Evolutionary conservation across 2,113 vertebrate genomes (phyloP), one percentile per base, ranked within the genome.

Genomic region (Parus major): DNA sequence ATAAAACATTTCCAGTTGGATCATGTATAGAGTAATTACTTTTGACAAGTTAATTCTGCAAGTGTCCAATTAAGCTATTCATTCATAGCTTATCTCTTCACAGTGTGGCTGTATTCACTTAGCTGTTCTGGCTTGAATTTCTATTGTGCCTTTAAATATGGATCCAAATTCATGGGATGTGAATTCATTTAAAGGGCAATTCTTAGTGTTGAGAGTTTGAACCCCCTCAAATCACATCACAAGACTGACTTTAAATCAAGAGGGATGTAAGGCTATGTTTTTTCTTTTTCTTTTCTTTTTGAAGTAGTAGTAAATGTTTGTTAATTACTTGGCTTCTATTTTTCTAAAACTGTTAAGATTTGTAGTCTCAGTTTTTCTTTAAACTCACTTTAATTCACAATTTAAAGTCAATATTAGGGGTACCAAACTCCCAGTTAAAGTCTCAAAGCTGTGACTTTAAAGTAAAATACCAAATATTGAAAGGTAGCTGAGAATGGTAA

Each of bases 81-180:
- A 68, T 85, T 97, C 86, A 91, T 91, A 90, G 93, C 82, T 96
- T 97, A 94, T 96, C 93, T 96, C 86, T 96, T 97, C 96, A 94
- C 78, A 76, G 85, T 55, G 65, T 91, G 90, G 76, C 95, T 97
- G 52, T 91, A 88, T 95, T 95, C 69, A 76, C 60, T 53, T 94
- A 72, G 57, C 93, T 88, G 78, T 90, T 96, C 90, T 96, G 95
- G 79, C 35, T 70, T 95, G 56, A 56, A 50, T 94, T 94, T 85
- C 61, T 89, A 8, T 63, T 93, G 16, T 4, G 3, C 22, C 13
- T 61, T 55, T 55, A 52, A 77, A 52, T 80, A 60, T 89, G 57
- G 20, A 59, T 88, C 24, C 64, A 88, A 68, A 55, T 77, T 44
- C 20, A 11, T 47, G 47, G 9, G 0, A 29, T 78, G 36, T 78